Conservation (phyloP, 2,113 vertebrate genomes). For the Tachysurus vachellii region DNA sequence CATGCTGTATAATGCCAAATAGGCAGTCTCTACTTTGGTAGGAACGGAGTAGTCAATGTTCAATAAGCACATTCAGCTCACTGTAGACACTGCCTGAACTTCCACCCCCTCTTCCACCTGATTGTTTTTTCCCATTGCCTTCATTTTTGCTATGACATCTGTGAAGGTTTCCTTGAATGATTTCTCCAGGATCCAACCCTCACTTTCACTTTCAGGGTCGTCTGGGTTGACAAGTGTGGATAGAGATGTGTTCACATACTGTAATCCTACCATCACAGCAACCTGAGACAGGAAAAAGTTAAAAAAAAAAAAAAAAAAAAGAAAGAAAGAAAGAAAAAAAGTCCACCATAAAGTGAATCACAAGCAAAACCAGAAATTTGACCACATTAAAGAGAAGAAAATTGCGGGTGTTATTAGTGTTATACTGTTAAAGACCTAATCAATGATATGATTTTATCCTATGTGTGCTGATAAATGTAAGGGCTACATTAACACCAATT, state of each 20-base stretch:
- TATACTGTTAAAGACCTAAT: background rate
- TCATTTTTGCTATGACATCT: constrained; percentile 82
- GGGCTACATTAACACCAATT: background rate
- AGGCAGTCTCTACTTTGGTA: constrained; percentile 41
- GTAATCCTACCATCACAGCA: constrained; percentile 80
- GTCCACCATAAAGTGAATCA: background rate
- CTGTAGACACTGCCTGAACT: constrained; percentile 74
- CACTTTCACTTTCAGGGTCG: constrained; percentile 89
- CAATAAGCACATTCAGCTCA: constrained; percentile 79
- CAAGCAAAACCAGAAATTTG: background rate
- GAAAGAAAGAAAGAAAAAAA: no score
- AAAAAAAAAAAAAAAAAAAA: background rate
- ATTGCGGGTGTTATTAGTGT: background rate
- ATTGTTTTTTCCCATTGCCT: constrained; percentile 85
- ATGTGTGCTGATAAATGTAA: background rate
- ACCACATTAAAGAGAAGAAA: background rate
- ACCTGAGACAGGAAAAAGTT: constrained; percentile 67
- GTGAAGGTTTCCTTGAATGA: constrained; percentile 89
- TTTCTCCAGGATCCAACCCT: constrained; percentile 95
- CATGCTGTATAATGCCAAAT: constrained; percentile 42
- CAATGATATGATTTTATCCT: background rate
- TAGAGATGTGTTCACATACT: constrained; percentile 87
- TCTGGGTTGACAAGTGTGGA: constrained; percentile 84
- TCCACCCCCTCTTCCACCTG: constrained; percentile 85
- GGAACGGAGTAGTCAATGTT: constrained; percentile 62